Base-by-base conservation (phyloP, 2,888 invertebrate genomes). In the Drosophila trichaetosa region DNA sequence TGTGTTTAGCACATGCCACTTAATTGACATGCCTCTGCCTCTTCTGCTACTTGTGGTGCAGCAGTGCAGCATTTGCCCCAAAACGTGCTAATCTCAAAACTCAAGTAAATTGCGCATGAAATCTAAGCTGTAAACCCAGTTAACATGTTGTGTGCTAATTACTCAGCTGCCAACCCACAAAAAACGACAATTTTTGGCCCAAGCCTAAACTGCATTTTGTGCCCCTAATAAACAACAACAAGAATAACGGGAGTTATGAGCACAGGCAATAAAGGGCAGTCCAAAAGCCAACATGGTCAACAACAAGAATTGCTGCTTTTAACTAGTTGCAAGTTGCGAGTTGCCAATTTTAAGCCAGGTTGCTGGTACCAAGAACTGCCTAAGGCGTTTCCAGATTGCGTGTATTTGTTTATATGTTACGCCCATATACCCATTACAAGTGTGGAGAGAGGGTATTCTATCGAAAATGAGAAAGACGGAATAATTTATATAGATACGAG, bases 111-210 rank as follows among this genome's bases (percentile, higher is more conserved):
- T 70, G 59, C 31, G 69, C 76, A 69, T 60, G 60, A 74, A 68
- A 66, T 70, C 61, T 33, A 21, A 64, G 49, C 51, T 2, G 4
- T 56, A 7, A 51, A 36, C 48, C 52, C 58, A 51, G 79, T 75
- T 75, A 75, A 64, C 77, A 71, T 63, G 62, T 53, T 70, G 70
- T 68, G 67, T 63, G 76, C 60, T 68, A 68, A 79, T 66, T 78
- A 65, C 72, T 52, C 72, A 68, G 52, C 56, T 61, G 63, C 57
- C 66, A 59, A 54, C 61, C 60, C 61, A 59, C 70, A 70, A 51
- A 59, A 63, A 57, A 62, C 64, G 53, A 40, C 34, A 57, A 46
- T 10, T 61, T 36, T 56, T 56, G 18, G 56, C 11, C 29, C 40
- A 63, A 54, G 34, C 34, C 27, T 27, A 57, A 63, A 46, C 51